These are phyloP conservation scores for Montipora capitata DNA, from an alignment of 92 coral and sea anemone genomes.

Conservation along the genomic window DNA sequence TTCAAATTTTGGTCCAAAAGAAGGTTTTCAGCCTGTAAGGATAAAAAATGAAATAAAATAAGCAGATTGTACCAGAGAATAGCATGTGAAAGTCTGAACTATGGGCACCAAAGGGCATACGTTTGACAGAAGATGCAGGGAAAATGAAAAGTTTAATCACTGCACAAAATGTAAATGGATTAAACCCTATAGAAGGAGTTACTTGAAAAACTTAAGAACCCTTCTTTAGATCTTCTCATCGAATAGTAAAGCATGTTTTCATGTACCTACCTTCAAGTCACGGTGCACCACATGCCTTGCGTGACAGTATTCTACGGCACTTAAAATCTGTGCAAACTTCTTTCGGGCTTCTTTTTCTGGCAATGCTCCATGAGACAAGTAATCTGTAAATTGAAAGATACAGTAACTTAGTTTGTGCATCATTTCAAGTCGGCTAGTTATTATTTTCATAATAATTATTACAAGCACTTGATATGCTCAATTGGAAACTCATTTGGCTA, in stretches of 20 bases:
- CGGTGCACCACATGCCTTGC: slow-evolving; percentile 96
- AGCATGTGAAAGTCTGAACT: neutral
- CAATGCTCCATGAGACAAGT: slow-evolving; percentile 90
- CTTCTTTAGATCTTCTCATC: too few species aligned
- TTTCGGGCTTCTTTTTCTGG: slow-evolving; percentile 97
- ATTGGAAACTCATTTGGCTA: neutral
- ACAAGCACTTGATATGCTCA: neutral
- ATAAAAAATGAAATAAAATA: neutral
- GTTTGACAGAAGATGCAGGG: too few species aligned
- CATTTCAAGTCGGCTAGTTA: neutral
- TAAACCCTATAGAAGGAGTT: too few species aligned
- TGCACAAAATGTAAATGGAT: too few species aligned
- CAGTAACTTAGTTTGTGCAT: neutral
- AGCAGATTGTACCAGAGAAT: neutral
- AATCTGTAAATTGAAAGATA: slow-evolving; percentile 63
- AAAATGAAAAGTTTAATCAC: too few species aligned
- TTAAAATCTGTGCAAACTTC: slow-evolving; percentile 96
- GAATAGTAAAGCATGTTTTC: neutral
- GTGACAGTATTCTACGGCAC: slow-evolving; percentile 99
- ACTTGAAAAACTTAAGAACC: too few species aligned
- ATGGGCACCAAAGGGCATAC: neutral
- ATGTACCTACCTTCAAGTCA: slow-evolving; percentile 96
- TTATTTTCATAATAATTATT: neutral
- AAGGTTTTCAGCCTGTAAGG: slow-evolving; percentile 91
- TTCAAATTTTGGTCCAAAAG: slow-evolving; percentile 92